Evolutionary conservation across 30 jellyfish, hydroid and myxozoan species (phyloP), one percentile per base, ranked within the genome.

Genomic region (Aurelia aurita complex sp. Pacific): DNA sequence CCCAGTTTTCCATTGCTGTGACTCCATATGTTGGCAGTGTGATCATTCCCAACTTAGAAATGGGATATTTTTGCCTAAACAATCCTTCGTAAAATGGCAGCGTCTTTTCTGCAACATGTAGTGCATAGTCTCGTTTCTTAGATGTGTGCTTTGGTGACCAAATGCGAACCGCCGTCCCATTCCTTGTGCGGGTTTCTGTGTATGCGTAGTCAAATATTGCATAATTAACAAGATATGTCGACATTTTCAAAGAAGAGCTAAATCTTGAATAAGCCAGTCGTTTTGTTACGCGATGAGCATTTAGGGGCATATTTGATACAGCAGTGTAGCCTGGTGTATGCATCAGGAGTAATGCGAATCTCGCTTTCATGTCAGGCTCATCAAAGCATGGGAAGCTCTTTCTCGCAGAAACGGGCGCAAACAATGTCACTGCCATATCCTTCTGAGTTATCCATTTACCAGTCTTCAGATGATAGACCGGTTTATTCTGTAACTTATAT

Each of bases 1-100:
- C 99, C 99, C 99, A 94, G 67, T 88, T 76, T 79, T 94, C 99
- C 99, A 94, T 94, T 34, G 97, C 99, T 40, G 79, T 92, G 29
- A 88, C 91, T 5, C 71, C 85, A 64, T 84, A 89, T 57, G 60
- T 69, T n/a, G 97, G 97, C 46, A 86, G 68, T 7, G 97, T 90
- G 14, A 89, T 78, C 88, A 89, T 80, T 69, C 89, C 99, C 18
- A 94, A 87, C 65, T 94, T 94, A 8, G 88, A 38, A 35, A 94
- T 17, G 0, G 99, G 97, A 64, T 80, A 94, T 38, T 66, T 36
- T 17, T 73, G 64, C 33, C 63, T 74, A 69, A 94, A 94, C 54
- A 89, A 70, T 0, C 34, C 72, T 71, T 94, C 97, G 68, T 75
- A 94, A 69, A 40, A 86, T 40, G 87, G 71, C 76, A 94, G 79